Base-by-base conservation (phyloP, 2,113 vertebrate species). In the Thinocorus orbignyianus region DNA sequence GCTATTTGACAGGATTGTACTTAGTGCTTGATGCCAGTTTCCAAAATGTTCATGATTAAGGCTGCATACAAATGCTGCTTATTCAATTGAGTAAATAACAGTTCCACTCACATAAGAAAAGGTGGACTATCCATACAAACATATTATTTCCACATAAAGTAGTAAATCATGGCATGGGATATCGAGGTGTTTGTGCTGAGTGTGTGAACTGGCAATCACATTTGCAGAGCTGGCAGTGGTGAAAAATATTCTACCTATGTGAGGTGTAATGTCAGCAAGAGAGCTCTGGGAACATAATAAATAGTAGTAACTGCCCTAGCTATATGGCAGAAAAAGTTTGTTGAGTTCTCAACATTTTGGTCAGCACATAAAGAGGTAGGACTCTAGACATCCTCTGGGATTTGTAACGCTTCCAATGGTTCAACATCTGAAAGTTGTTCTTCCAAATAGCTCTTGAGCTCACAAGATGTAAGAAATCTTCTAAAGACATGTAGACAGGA, bases 1-100 rank as follows among this genome's bases (percentile, higher is more conserved):
- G 92, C 72, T 96, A 94, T 97, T 93, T 97, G 97, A 97, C 97
- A 95, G 70, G 80, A 82, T 90, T 85, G 93, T 90, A 93, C 74
- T 97, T 95, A 93, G 94, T 85, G 87, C 54, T 6, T 73, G 91
- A 93, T 97, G 95, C 77, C 85, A 95, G 77, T 96, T 86, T 87
- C 91, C 92, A 95, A 96, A 97, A 93, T 54, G 70, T 91, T 95
- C 81, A 61, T 96, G 92, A 95, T 97, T 96, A 96, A 92, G 81
- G 85, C 70, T 92, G 95, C 93, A 97, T 97, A 97, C 97, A 96
- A 97, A 97, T 97, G 86, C 30, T 81, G 79, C 33, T 93, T 92
- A 62, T 73, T 96, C 93, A 93, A 90, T 86, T 95, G 96, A 95
- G 94, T 95, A 93, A 97, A 85, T 77, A 97, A 58, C 55, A 83